Base-by-base conservation (phyloP, 64 coral and sea anemone species). In the Platygyra sinensis region DNA sequence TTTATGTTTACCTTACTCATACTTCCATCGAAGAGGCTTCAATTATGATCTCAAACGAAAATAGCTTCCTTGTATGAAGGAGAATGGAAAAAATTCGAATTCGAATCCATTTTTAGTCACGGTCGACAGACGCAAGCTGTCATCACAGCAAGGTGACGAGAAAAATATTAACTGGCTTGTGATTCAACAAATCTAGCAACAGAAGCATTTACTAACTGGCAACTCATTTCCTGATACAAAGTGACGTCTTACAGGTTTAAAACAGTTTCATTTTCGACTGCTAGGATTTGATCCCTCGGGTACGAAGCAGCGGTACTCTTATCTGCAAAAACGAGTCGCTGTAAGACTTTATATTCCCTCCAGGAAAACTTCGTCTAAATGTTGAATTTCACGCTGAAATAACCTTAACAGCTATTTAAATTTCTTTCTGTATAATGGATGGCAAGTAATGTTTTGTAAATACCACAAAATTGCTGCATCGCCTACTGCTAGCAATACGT, bases 1-100 rank as follows among this genome's bases (percentile, higher is more conserved):
- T 67, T 18, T 27, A 38, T 85, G 81, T 71, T 85, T 85, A 85
- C 81, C n/a, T 31, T 85, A 1, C 9, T 85, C 33, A 85, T 85
- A 71, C 36, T 85, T 85, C 13, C 13, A 52, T 85, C 8, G 38
- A 71, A 27, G 20, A 4, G 33, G 62, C 49, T 85, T 71, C 80
- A 16, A 80, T 18, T 83, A 65, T 15, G 62, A 71, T 71, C 22
- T 72, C 33, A 52, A 27, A 57, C 1, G 1, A 50, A 77, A 19
- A 30, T 77, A 69, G 20, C 62, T 65, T 36, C 13, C 30, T 65
- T 65, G 15, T 16, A 27, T 80, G 38, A 57, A 57, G 54, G 54
- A 33, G 29, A 63, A 81, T 1, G 62, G 17, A 36, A 81, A 30
- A 13, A 28, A 79, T 55, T 12, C 51, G 76, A 79, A 79, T 28